phyloP scores from a whole-genome alignment of 2,113 vertebrate species.

The Mirza zaza region DNA sequence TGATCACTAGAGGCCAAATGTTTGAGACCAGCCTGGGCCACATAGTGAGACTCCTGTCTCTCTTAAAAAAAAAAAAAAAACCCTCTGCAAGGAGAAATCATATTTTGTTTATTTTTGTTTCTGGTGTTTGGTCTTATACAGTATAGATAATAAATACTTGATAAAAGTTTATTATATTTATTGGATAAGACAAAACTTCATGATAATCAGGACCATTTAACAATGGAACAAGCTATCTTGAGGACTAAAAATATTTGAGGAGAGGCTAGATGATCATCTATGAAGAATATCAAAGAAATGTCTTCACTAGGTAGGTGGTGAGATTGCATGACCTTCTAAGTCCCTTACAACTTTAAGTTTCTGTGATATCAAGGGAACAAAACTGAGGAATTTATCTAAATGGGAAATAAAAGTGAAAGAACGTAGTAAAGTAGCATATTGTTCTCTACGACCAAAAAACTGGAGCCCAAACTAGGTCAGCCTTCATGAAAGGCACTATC shows the following conservation, averaged over 20 bases:
- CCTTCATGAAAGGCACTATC: not conserved
- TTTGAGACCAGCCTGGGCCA: too few relatives aligned
- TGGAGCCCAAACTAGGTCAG: constrained; percentile 68
- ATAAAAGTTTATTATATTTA: not conserved
- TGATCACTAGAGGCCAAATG: too few relatives aligned
- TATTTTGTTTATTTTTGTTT: not conserved
- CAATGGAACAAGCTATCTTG: not conserved
- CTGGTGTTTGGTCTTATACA: not conserved
- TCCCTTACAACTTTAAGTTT: not conserved
- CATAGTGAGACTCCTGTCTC: too few relatives aligned
- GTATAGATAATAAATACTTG: not conserved
- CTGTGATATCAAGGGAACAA: not conserved
- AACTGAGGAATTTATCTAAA: not conserved
- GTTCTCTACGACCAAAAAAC: constrained; percentile 32
- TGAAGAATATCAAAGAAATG: not conserved
- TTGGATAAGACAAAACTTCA: not conserved
- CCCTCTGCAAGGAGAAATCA: not conserved
- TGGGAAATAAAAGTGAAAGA: constrained; percentile 18
- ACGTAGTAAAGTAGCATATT: constrained; percentile 16
- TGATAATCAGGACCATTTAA: not conserved
- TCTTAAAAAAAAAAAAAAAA: not conserved
- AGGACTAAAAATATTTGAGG: not conserved
- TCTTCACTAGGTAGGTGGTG: not conserved
- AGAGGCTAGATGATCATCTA: not conserved
- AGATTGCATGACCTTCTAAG: not conserved